Evolutionary conservation across 2,888 invertebrate species (phyloP), one percentile per base, ranked within the genome.

Genomic region (Syrphus vitripennis): DNA sequence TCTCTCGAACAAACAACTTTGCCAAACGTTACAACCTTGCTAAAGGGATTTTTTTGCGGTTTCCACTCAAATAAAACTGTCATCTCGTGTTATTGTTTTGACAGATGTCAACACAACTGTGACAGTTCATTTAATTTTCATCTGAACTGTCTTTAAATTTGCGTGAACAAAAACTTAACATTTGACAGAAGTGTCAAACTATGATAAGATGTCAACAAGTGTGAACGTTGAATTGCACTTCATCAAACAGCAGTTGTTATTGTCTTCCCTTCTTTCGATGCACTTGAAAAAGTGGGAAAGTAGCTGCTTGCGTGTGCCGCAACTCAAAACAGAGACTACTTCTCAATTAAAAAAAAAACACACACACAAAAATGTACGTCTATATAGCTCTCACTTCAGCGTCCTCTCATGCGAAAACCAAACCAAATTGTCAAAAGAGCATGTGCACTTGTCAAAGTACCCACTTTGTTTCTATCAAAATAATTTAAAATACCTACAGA

Each of bases 401-500:
- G 61, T 26, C 63, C 80, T 69, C 81, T 81, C 50, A 31, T 40
- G 76, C 71, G 76, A 71, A 76, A 81, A 76, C 65, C 80, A 76
- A 77, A 81, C 53, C 84, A 81, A 65, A 81, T 81, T 81, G 84
- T 84, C 76, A 84, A 84, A 84, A 84, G 84, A 81, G 84, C 81
- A 84, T 76, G 81, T 76, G 81, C 81, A 84, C 84, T 84, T 81
- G 84, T 81, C 76, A 81, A 81, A 81, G 84, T 77, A 55, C 67
- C 76, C 81, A 76, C 80, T 84, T 72, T 65, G 40, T 14, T 69
- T 67, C 45, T 67, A 34, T 29, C 4, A 48, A 50, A 67, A 63
- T 34, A n/a, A 42, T 16, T 45, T 24, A 26, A 50, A n/a, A 61
- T 57, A 50, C 50, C 71, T 5, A 42, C 70, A 48, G 26, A 34